Evolutionary conservation across 53 echinoderm and acorn worm species (phyloP), one percentile per base, ranked within the genome.

Genomic region (Astropecten irregularis): DNA sequence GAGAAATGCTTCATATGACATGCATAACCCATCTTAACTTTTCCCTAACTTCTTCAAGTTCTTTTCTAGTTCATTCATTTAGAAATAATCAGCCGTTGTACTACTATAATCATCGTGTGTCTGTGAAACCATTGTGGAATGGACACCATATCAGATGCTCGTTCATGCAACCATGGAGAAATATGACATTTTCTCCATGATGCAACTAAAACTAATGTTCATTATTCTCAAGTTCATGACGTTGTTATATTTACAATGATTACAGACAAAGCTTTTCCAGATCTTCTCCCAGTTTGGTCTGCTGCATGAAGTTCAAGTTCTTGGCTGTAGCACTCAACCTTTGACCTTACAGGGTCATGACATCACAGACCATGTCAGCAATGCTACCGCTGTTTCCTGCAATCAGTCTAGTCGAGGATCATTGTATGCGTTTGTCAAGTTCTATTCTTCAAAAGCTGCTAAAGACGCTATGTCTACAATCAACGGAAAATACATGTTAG

Each of bases 351-450:
- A 71, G 8, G 51, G 55, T 22, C 49, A 26, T 13, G 9, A n/a
- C 42, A 37, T 19, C n/a, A 20, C 25, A 3, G 57, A 77, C 53
- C 36, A n/a, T n/a, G n/a, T 31, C 9, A 40, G 53, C 10, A 44
- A 46, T 34, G 30, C 35, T 9, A 42, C 68, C n/a, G n/a, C n/a
- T 30, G 86, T 38, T 50, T 42, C 37, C 3, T 14, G 22, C 18
- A 37, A 22, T 40, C 15, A 15, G 0, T 22, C 76, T 1, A 53
- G 82, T 47, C 18, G 23, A 15, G 40, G 35, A 15, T 30, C 25
- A 13, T 83, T 54, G 37, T 92, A 89, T 62, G 92, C 89, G n/a
- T 92, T 89, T 51, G 82, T 92, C 38, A 92, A 92, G 69, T 92
- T 77, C 33, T 92, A 82, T 47, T 92, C 92, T 16, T 14, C 89